phyloP scores from a whole-genome alignment of 2,888 invertebrate species.

The Leucoma salicis region DNA sequence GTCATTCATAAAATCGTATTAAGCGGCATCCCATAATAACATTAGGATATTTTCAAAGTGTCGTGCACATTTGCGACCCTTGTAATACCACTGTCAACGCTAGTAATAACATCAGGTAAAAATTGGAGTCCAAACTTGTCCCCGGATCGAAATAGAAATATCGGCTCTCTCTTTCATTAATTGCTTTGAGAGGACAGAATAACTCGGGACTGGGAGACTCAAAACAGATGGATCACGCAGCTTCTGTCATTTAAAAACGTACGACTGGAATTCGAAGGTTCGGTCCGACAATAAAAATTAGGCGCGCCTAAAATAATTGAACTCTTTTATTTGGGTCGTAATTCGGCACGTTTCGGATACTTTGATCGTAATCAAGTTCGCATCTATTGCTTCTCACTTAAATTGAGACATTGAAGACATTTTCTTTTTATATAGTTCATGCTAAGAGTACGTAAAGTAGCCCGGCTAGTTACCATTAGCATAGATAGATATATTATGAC shows the following conservation, averaged over 20 bases:
- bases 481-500: slow-evolving; percentile 64
- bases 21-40: slow-evolving; percentile 46
- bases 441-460: slow-evolving; percentile 70
- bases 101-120: slow-evolving; percentile 76
- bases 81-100: slow-evolving; percentile 71
- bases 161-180: slow-evolving; percentile 68
- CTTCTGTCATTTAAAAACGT: slow-evolving; percentile 62
- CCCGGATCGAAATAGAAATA: slow-evolving; percentile 54
- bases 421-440: no score
- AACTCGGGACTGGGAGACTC: slow-evolving; percentile 39
- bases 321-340: slow-evolving; percentile 55
- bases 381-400: slow-evolving; percentile 48
- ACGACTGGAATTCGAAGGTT: slow-evolving; percentile 49
- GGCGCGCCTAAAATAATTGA: slow-evolving; percentile 60
- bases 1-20: slow-evolving; percentile 44
- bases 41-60: slow-evolving; percentile 55
- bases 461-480: slow-evolving; percentile 62
- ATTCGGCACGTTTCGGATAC: slow-evolving; percentile 45
- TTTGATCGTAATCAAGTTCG: slow-evolving; percentile 62
- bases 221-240: slow-evolving; percentile 58
- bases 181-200: slow-evolving; percentile 56
- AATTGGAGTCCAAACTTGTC: slow-evolving; percentile 65
- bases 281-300: slow-evolving; percentile 56
- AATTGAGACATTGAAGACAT: slow-evolving; percentile 77
- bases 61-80: slow-evolving; percentile 56